Evolutionary conservation across 2,113 vertebrate species (phyloP), one percentile per base, ranked within the genome.

Genomic region (Vulpes ferrilata): DNA sequence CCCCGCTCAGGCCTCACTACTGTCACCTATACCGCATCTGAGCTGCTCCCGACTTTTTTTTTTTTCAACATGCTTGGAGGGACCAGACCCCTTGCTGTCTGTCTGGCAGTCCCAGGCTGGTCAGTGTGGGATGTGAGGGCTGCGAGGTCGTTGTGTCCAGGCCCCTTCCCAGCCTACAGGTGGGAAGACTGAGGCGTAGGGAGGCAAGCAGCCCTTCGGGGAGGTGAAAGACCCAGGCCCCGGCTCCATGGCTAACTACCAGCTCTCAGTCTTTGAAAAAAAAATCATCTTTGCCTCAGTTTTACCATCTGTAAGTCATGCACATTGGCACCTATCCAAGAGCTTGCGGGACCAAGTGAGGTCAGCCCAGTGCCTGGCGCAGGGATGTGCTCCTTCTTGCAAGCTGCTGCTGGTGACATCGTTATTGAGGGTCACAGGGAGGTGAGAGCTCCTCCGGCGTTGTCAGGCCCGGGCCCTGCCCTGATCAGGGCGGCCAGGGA

Each of bases 121-220:
- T 71, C 1, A 12, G 1, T 10, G 43, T 48, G 64, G 74, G 65
- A 10, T 11, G 22, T 13, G 64, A 13, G 67, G 35, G 62, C 74
- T 59, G 60, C 13, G 95, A 85, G 43, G 64, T 32, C 38, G 22
- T 3, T 22, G 9, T 2, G 3, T 55, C 51, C 74, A 11, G 35
- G 12, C 32, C 59, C 19, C 19, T 48, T 23, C 51, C 55, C 62
- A 55, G 20, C 23, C 59, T 59, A 25, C 38, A 84, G 95, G 67
- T 11, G 43, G 83, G 80, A 93, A 95, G 78, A 90, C 88, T 15
- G 96, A 96, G 78, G 67, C 8, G 2, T 59, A 74, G 62, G 43
- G 11, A 76, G 67, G 60, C n/a, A 32, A 38, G 11, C 10, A 23
- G 65, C n/a, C 73, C 12, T 0, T 7, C 0, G 3, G 7, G 38